Conservation (phyloP, 1,140 invertebrate species). For the Pseudomyrmex concolor region DNA sequence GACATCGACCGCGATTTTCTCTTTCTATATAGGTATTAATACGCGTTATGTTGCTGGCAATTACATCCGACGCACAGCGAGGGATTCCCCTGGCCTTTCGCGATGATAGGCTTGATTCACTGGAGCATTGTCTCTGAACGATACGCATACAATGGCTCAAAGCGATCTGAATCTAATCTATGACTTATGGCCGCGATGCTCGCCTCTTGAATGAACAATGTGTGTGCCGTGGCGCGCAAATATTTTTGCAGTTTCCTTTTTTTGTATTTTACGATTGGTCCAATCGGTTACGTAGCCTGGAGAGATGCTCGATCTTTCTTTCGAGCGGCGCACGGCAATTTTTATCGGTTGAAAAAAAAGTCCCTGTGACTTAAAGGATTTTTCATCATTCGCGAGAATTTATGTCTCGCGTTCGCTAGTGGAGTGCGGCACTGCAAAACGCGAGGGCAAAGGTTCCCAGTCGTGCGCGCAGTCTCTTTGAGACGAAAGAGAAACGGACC, state of each 20-base stretch:
- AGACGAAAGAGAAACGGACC: conserved; percentile 60
- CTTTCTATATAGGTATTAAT: background rate
- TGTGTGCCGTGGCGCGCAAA: conserved; percentile 54
- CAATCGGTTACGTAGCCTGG: background rate
- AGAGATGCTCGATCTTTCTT: background rate
- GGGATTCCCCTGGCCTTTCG: conserved; percentile 66
- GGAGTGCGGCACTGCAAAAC: background rate
- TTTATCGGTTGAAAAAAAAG: background rate
- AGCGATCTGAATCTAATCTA: conserved; percentile 79
- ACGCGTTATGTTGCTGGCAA: conserved; percentile 48
- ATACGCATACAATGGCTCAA: conserved; percentile 79
- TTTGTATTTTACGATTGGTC: conserved; percentile 52
- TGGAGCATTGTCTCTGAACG: conserved; percentile 75
- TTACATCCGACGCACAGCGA: conserved; percentile 57
- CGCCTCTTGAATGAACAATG: conserved; percentile 75
- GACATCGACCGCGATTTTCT: no score
- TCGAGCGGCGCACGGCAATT: no score
- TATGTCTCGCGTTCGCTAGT: no score
- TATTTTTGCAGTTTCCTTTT: conserved; percentile 38
- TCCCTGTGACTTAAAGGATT: background rate
- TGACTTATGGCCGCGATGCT: conserved; percentile 74
- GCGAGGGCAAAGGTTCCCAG: background rate
- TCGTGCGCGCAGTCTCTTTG: conserved; percentile 17
- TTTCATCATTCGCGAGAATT: background rate
- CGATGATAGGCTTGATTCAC: conserved; percentile 75